A percentile compares a stretch with the other conserved stretches of the same genome.
Conservation (phyloP, 2,113 vertebrate species). For the Artemisiospiza belli region DNA sequence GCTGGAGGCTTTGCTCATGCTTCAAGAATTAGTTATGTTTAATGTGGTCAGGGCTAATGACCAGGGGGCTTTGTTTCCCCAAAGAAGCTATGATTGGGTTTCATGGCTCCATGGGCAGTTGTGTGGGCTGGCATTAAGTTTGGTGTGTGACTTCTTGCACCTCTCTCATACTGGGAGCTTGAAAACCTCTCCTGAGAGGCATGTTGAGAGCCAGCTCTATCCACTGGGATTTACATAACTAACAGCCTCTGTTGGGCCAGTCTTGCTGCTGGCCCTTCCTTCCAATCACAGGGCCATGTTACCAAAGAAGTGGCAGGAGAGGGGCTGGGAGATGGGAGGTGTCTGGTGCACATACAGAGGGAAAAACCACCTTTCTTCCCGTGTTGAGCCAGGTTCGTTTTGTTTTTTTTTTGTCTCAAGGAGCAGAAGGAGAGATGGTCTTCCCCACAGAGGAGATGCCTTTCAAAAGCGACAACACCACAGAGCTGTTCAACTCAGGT, state of each 20-base stretch:
- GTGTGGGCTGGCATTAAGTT: neutral
- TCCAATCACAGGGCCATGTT: neutral
- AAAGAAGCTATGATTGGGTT: neutral
- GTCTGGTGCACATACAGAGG: neutral
- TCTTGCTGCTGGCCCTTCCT: neutral
- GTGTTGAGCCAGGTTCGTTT: neutral
- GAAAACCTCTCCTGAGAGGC: neutral
- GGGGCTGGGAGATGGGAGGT: neutral
- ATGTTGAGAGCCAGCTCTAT: neutral
- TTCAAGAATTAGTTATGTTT: neutral
- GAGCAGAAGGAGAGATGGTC: constrained; percentile 34
- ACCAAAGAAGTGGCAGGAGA: neutral
- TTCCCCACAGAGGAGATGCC: constrained; percentile 66
- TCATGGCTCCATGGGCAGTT: neutral
- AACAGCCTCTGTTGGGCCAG: neutral
- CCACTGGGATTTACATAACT: neutral
- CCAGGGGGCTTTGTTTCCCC: neutral
- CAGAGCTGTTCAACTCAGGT: constrained; percentile 85
- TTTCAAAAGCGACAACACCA: constrained; percentile 81
- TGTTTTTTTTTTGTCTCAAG: constrained; percentile 35
- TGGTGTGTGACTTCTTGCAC: neutral
- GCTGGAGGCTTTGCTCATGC: neutral
- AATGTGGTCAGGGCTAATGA: neutral
- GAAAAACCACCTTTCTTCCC: neutral
- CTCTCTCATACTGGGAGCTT: neutral